Evolutionary conservation across 2,797 vertebrate species (phyloP).

Genomic region (Meda fulgida): DNA sequence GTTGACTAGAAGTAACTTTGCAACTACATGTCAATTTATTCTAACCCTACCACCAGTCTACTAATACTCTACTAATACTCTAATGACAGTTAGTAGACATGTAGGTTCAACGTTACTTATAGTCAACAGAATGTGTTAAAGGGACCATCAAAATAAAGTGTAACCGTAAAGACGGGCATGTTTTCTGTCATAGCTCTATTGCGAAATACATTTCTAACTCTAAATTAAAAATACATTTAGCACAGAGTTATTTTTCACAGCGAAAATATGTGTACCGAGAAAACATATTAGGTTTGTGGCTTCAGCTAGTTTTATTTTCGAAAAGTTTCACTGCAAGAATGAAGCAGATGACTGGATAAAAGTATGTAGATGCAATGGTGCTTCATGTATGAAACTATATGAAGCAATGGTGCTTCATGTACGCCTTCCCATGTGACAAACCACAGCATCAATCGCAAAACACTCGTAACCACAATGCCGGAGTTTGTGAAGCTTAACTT

Average conservation of each 20-base stretch:
- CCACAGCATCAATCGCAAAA: constrained; percentile 29
- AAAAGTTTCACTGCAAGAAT: background rate
- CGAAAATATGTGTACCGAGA: background rate
- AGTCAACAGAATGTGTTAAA: too few species aligned
- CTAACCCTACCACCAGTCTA: too few species aligned
- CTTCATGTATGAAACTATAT: constrained; percentile 12
- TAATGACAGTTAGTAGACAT: too few species aligned
- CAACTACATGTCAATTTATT: too few species aligned
- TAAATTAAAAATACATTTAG: background rate
- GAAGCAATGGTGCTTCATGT: background rate
- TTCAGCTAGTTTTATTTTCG: background rate
- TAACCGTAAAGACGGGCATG: background rate
- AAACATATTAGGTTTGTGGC: background rate
- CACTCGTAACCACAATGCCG: constrained; percentile 30
- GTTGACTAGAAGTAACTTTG: too few species aligned
- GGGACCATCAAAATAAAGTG: too few species aligned
- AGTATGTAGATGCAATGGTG: background rate
- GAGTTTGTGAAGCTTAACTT: constrained; percentile 14
- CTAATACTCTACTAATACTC: too few species aligned
- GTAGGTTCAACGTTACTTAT: too few species aligned
- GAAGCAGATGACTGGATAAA: background rate
- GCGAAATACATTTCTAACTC: background rate
- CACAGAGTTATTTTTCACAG: background rate
- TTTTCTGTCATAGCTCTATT: background rate
- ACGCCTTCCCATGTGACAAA: constrained; percentile 38